Conservation (phyloP, 2,888 invertebrate species). For the Aproaerema taeniolella region DNA sequence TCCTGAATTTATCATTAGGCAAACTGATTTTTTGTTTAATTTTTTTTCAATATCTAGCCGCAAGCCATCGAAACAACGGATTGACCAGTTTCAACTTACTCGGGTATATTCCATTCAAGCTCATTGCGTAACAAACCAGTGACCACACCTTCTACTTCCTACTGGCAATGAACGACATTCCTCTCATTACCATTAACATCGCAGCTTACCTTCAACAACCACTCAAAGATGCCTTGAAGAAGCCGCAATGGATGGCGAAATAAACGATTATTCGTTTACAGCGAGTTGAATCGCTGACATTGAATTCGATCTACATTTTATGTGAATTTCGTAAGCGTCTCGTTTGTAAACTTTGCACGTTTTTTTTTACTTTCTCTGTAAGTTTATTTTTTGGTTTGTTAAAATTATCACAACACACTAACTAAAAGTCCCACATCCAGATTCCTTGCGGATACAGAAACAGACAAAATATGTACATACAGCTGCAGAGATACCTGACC, state of each 20-base stretch:
- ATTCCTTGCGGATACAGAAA: too few relatives aligned
- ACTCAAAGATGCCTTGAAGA: too few relatives aligned
- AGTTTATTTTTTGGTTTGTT: too few relatives aligned
- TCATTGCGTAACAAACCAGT: constrained; percentile 3
- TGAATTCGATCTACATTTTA: constrained; percentile 1
- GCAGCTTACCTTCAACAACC: too few relatives aligned
- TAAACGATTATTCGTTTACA: neutral
- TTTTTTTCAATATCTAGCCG: neutral
- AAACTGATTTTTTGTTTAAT: neutral
- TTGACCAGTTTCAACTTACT: neutral
- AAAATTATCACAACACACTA: too few relatives aligned
- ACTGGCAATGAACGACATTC: neutral
- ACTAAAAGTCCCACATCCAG: too few relatives aligned
- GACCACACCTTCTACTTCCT: constrained; percentile 7
- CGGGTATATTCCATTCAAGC: constrained; percentile 5
- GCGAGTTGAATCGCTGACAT: constrained; percentile 1
- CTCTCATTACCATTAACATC: too few relatives aligned
- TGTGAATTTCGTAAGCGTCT: constrained; percentile 1
- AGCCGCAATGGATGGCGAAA: constrained; percentile 2
- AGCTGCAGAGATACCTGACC: too few relatives aligned
- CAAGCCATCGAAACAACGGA: neutral
- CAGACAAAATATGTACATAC: too few relatives aligned
- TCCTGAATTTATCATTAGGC: too few relatives aligned
- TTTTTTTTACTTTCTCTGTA: too few relatives aligned
- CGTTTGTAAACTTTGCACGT: too few relatives aligned